Conservation (phyloP, 2,113 vertebrate genomes). For the Melanotaenia duboulayi region DNA sequence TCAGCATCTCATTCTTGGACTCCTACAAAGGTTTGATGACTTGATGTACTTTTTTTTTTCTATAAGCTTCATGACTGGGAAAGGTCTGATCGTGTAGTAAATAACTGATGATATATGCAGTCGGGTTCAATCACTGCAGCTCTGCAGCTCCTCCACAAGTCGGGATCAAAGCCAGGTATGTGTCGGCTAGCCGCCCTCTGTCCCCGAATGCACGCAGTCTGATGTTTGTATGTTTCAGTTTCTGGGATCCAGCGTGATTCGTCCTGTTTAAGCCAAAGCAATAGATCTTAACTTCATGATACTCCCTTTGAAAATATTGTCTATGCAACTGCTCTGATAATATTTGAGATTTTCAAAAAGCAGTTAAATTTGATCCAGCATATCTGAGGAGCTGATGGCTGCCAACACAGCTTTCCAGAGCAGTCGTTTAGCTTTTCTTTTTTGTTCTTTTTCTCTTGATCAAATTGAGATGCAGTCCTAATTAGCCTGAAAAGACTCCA, state of each 20-base stretch:
- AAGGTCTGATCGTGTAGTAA: constrained; percentile 44
- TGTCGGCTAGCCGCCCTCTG: constrained; percentile 14
- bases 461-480: not conserved
- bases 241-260: constrained; percentile 16
- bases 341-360: constrained; percentile 33
- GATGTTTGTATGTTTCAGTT: constrained; percentile 31
- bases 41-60: constrained; percentile 37
- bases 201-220: constrained; percentile 10
- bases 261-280: constrained; percentile 30
- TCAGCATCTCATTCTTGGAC: constrained; percentile 13
- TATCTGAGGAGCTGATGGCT: constrained; percentile 1
- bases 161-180: constrained; percentile 56
- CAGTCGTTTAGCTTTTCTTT: not conserved
- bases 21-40: constrained; percentile 48
- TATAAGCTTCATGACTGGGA: constrained; percentile 21
- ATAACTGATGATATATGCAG: constrained; percentile 54
- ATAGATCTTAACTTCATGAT: constrained; percentile 46
- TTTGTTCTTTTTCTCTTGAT: not conserved
- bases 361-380: constrained; percentile 29
- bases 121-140: constrained; percentile 18
- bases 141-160: constrained; percentile 22
- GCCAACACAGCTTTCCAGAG: not conserved
- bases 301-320: constrained; percentile 27
- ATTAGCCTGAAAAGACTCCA: not conserved
- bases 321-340: constrained; percentile 33